These are phyloP conservation scores for Kryptopterus vitreolus DNA, from an alignment of 2,797 vertebrate genomes.

Conservation along the genomic window DNA sequence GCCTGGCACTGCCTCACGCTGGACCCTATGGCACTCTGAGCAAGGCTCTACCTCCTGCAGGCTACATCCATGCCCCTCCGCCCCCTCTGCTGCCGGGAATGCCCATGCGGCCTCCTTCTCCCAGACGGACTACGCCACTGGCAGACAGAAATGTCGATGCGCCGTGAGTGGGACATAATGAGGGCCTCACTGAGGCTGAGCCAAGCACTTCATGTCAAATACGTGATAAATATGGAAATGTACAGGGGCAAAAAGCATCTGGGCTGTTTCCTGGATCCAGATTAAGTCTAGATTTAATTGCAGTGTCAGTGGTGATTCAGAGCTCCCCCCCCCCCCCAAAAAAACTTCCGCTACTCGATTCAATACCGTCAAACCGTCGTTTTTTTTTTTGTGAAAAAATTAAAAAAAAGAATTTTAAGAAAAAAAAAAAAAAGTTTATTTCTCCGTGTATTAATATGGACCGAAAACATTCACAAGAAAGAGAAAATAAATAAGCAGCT, in stretches of 20 bases:
- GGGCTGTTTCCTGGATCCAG: conserved; percentile 38
- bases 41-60: conserved; percentile 37
- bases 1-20: conserved; percentile 27
- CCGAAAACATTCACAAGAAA: conserved; percentile 1
- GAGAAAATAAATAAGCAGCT: neutral
- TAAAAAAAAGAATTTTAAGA: conserved; percentile 48
- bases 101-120: conserved; percentile 31
- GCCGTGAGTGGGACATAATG: conserved; percentile 38
- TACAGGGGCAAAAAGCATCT: conserved; percentile 48
- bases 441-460: neutral
- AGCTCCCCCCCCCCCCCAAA: neutral
- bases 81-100: conserved; percentile 44
- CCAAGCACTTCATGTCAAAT: conserved; percentile 54
- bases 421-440: conserved; percentile 21
- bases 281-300: conserved; percentile 43
- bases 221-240: conserved; percentile 44
- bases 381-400: conserved; percentile 38
- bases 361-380: conserved; percentile 17
- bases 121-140: conserved; percentile 49
- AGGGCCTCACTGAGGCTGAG: conserved; percentile 19
- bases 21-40: conserved; percentile 27
- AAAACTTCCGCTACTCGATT: conserved; percentile 29
- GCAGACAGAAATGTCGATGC: conserved; percentile 48
- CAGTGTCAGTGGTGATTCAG: conserved; percentile 34
- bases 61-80: conserved; percentile 33